Conservation (phyloP, 1,140 invertebrate genomes). For the Proales similis region DNA sequence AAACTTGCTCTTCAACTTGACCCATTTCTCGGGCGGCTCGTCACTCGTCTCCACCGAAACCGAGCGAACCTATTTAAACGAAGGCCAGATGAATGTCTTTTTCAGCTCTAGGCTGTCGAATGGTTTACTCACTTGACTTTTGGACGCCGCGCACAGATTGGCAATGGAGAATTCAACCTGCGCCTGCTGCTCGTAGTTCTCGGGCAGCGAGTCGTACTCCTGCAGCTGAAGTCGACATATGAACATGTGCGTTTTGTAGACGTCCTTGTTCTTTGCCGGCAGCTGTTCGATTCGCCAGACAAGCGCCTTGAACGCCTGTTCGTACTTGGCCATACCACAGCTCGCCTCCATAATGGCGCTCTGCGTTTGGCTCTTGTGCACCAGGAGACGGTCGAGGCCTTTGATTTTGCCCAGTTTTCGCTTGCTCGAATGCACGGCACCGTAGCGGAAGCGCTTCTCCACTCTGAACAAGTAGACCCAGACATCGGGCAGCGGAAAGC, state of each 20-base stretch:
- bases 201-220: conserved; percentile 92
- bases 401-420: conserved; percentile 65
- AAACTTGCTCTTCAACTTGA: conserved; percentile 88
- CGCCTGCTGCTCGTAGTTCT: conserved; percentile 74
- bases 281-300: conserved; percentile 94
- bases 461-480: conserved; percentile 98
- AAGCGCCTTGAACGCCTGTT: conserved; percentile 90
- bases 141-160: conserved; percentile 50
- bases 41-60: conserved; percentile 77
- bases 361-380: conserved; percentile 65
- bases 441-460: conserved; percentile 95
- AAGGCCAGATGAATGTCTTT: conserved; percentile 68
- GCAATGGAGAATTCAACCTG: conserved; percentile 98
- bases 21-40: conserved; percentile 95
- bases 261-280: conserved; percentile 94
- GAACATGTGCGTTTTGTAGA: conserved; percentile 89
- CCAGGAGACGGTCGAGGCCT: conserved; percentile 84
- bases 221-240: conserved; percentile 84
- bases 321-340: conserved; percentile 95
- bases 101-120: background rate
- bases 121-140: conserved; percentile 26
- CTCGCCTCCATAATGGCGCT: conserved; percentile 92
- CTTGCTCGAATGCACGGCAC: conserved; percentile 93
- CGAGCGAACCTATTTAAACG: conserved; percentile 87
- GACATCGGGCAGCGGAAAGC: conserved; percentile 94